These are phyloP conservation scores for Sycon ciliatum DNA, from an alignment of 37 sponge, comb jelly and placozoan genomes.

Conservation along the genomic window DNA sequence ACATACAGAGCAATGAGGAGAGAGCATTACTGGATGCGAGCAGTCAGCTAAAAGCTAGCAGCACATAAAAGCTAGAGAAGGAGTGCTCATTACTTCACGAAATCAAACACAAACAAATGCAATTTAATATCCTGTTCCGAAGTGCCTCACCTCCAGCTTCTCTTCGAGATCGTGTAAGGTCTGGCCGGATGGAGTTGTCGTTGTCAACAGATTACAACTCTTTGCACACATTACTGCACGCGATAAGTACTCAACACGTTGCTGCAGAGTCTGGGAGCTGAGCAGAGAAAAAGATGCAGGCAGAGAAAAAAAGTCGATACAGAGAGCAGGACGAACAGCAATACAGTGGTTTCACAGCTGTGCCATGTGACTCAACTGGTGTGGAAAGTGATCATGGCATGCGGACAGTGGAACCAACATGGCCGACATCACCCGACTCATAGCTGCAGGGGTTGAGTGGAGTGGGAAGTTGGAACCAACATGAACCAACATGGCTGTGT, in stretches of 20 bases:
- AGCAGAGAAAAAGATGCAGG: too few relatives aligned
- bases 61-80: background rate
- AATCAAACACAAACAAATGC: background rate
- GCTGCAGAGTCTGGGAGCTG: conserved; percentile 51
- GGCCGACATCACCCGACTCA: too few relatives aligned
- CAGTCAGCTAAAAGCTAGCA: background rate
- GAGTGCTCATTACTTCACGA: background rate
- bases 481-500: too few relatives aligned
- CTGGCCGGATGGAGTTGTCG: conserved; percentile 50
- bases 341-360: too few relatives aligned
- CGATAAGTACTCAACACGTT: conserved; percentile 84
- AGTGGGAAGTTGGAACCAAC: conserved; percentile 5
- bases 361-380: too few relatives aligned
- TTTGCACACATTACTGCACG: conserved; percentile 95
- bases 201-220: conserved; percentile 50
- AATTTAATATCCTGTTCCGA: background rate
- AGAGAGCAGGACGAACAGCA: too few relatives aligned
- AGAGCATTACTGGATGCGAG: background rate
- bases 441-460: too few relatives aligned
- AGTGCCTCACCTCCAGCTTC: conserved; percentile 71
- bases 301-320: background rate
- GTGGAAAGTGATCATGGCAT: too few relatives aligned
- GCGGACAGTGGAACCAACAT: too few relatives aligned
- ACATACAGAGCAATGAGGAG: background rate
- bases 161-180: conserved; percentile 89